Percentiles rank a stretch among this genome's conserved stretches.
Evolutionary conservation across 1,140 invertebrate genomes (phyloP).

Genomic region (Drosophila aff.): DNA sequence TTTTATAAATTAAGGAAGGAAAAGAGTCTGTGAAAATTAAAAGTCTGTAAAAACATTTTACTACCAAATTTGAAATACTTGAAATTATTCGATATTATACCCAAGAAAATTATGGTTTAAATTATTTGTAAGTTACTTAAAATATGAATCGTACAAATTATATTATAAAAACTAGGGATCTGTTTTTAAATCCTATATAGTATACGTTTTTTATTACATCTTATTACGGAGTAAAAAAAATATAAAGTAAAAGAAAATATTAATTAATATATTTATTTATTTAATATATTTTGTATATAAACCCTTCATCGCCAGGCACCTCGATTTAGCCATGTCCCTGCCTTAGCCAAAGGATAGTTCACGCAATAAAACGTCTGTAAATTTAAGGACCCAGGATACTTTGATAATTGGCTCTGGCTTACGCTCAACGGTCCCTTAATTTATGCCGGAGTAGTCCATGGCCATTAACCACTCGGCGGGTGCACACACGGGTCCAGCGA

Average conservation of each 20-base stretch:
- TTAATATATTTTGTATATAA: background rate
- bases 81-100: too few species aligned
- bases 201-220: too few species aligned
- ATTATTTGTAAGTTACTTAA: too few species aligned
- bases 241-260: too few species aligned
- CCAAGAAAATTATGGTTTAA: too few species aligned
- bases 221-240: too few species aligned
- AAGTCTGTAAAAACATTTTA: background rate
- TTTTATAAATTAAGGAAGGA: background rate
- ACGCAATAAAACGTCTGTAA: constrained; percentile 22
- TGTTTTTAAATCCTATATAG: too few species aligned
- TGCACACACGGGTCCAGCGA: constrained; percentile 36
- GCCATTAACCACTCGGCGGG: constrained; percentile 28
- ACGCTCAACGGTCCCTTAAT: constrained; percentile 79
- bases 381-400: constrained; percentile 76
- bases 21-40: background rate
- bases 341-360: background rate
- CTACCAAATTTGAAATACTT: too few species aligned
- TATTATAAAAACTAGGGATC: too few species aligned
- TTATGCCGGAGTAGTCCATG: constrained; percentile 66
- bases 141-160: too few species aligned
- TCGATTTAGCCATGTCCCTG: background rate
- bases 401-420: constrained; percentile 78
- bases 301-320: background rate
- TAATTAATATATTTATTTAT: too few species aligned